These are phyloP conservation scores for Athetis lepigone DNA, from an alignment of 2,888 invertebrate species.

Conservation along the genomic window DNA sequence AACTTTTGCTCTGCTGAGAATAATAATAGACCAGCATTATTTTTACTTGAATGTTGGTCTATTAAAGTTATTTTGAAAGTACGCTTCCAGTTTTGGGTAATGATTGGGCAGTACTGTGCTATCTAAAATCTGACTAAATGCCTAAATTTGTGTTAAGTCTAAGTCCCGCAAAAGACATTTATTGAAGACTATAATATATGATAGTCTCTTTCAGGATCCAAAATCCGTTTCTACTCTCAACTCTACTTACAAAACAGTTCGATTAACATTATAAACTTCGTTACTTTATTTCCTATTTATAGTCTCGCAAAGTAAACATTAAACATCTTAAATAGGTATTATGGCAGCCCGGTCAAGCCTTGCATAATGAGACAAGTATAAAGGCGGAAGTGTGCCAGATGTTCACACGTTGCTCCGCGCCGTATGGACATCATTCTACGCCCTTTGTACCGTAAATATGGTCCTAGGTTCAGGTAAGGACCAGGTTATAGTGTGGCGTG, in stretches of 20 bases:
- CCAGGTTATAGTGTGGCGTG: conserved; percentile 43
- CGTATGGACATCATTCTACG: conserved; percentile 73
- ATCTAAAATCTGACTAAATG: too few relatives aligned
- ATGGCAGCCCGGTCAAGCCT: conserved; percentile 52
- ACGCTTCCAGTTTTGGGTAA: too few relatives aligned
- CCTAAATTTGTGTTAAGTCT: too few relatives aligned
- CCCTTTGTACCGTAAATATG: conserved; percentile 77
- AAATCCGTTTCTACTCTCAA: not conserved
- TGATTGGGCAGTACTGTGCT: too few relatives aligned
- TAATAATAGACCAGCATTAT: too few relatives aligned
- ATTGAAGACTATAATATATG: too few relatives aligned
- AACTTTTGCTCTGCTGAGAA: too few relatives aligned
- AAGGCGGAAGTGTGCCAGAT: conserved; percentile 72
- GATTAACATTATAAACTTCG: not conserved
- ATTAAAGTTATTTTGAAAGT: too few relatives aligned
- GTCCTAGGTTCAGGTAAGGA: conserved; percentile 66
- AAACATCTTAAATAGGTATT: conserved; percentile 55
- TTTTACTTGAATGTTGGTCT: too few relatives aligned
- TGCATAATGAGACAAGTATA: conserved; percentile 61
- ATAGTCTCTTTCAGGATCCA: too few relatives aligned
- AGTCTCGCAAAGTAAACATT: conserved; percentile 35
- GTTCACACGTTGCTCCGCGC: conserved; percentile 72
- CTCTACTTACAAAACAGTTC: not conserved
- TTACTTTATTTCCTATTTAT: not conserved
- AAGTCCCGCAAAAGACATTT: too few relatives aligned